Evolutionary conservation across 2,888 invertebrate species (phyloP).

Genomic region (Spialia ferax): DNA sequence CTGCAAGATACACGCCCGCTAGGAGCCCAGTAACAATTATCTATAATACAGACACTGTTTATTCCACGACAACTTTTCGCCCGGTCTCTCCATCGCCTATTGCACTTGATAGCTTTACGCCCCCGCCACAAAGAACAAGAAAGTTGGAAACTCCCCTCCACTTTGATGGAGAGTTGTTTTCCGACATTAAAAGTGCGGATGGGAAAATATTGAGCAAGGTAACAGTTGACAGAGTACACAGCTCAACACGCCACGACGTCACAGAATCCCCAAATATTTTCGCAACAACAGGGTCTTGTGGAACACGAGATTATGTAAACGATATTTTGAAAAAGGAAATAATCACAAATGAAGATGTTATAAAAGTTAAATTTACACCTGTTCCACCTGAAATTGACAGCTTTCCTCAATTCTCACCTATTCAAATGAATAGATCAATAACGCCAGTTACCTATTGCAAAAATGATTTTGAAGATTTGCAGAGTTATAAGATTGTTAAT

Average conservation of each 20-base stretch:
- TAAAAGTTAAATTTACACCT: conserved; percentile 79
- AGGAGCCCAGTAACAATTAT: conserved; percentile 74
- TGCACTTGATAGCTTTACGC: conserved; percentile 56
- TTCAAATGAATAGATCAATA: conserved; percentile 45
- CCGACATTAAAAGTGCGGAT: conserved; percentile 79
- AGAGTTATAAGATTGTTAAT: conserved; percentile 81
- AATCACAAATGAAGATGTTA: conserved; percentile 77
- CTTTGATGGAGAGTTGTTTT: conserved; percentile 84
- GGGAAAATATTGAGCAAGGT: conserved; percentile 83
- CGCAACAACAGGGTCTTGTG: conserved; percentile 54
- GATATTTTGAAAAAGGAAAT: conserved; percentile 79
- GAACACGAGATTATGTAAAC: conserved; percentile 70
- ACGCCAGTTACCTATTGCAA: conserved; percentile 67
- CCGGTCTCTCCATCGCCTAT: conserved; percentile 76
- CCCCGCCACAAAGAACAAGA: conserved; percentile 77
- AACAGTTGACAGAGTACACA: conserved; percentile 78
- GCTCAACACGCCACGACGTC: conserved; percentile 74
- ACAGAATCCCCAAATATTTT: conserved; percentile 69
- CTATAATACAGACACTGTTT: conserved; percentile 84
- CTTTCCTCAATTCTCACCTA: conserved; percentile 47
- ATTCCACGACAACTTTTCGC: conserved; percentile 79
- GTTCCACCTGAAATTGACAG: conserved; percentile 71
- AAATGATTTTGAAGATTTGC: conserved; percentile 74
- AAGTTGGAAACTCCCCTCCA: conserved; percentile 85
- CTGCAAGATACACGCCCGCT: conserved; percentile 99